These are phyloP conservation scores for Pantelozetes paolii DNA, from an alignment of 2,888 invertebrate species.

Conservation along the genomic window DNA sequence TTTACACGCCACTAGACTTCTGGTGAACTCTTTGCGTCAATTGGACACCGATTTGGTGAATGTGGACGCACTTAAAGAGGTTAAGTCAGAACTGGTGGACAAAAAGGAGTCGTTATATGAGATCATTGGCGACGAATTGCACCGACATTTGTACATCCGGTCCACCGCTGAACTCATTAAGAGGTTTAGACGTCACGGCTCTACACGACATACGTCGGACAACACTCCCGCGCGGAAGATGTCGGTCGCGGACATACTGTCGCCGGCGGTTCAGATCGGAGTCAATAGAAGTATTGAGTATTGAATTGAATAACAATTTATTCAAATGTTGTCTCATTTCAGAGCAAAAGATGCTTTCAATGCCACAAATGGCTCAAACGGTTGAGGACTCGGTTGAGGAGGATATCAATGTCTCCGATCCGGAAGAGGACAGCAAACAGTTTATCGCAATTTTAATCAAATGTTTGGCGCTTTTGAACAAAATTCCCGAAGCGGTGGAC, in stretches of 20 bases:
- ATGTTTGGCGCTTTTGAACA: slow-evolving; percentile 74
- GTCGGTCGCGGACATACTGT: slow-evolving; percentile 37
- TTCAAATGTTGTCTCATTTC: not conserved
- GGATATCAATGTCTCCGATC: slow-evolving; percentile 49
- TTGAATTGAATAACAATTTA: not conserved
- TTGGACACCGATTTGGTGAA: slow-evolving; percentile 61
- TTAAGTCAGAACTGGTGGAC: slow-evolving; percentile 68
- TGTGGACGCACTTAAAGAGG: slow-evolving; percentile 76
- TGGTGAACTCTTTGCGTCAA: slow-evolving; percentile 57
- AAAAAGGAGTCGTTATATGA: slow-evolving; percentile 66
- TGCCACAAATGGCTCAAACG: slow-evolving; percentile 30
- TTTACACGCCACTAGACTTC: slow-evolving; percentile 58
- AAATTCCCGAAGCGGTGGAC: slow-evolving; percentile 78
- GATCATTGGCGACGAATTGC: slow-evolving; percentile 66
- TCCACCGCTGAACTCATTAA: slow-evolving; percentile 43
- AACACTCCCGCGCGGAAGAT: slow-evolving; percentile 32
- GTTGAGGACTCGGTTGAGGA: slow-evolving; percentile 45
- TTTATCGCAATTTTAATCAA: slow-evolving; percentile 73
- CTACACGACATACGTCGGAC: not conserved
- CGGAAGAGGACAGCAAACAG: slow-evolving; percentile 58
- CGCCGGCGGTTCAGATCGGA: slow-evolving; percentile 18
- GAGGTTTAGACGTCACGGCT: slow-evolving; percentile 42
- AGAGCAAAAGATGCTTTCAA: slow-evolving; percentile 4
- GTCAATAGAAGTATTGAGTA: slow-evolving; percentile 6
- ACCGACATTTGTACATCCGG: slow-evolving; percentile 64